These are phyloP conservation scores for Ibycter americanus DNA, from an alignment of 2,797 vertebrate genomes.

Conservation along the genomic window DNA sequence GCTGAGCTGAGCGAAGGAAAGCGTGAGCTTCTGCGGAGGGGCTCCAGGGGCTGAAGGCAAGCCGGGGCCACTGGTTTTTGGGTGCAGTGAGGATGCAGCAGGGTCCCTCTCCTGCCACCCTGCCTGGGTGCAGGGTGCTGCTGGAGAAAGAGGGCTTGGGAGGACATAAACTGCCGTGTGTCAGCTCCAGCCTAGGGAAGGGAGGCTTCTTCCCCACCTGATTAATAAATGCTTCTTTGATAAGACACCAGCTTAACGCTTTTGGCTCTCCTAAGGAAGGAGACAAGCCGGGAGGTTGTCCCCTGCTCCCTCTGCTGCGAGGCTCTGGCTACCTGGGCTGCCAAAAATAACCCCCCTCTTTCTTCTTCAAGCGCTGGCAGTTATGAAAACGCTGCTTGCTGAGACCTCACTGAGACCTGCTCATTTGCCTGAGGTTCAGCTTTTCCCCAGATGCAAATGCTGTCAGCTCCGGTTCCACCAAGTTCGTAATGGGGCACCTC, in stretches of 20 bases:
- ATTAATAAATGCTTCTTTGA: neutral
- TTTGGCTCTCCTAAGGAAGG: neutral
- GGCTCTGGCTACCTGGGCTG: neutral
- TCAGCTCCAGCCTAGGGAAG: neutral
- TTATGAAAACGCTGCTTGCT: neutral
- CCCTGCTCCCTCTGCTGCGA: neutral
- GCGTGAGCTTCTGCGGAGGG: neutral
- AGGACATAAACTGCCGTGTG: neutral
- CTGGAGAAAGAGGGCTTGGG: neutral
- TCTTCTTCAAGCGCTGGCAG: neutral
- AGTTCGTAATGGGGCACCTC: neutral
- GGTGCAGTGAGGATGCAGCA: neutral
- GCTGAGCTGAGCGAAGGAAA: neutral
- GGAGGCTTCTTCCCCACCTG: too few species aligned
- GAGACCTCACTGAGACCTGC: neutral
- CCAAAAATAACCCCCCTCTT: neutral
- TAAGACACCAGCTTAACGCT: neutral
- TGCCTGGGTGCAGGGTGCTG: neutral
- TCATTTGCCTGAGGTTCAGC: conserved; percentile 61
- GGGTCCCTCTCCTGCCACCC: neutral
- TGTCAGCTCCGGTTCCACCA: neutral
- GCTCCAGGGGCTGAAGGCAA: neutral
- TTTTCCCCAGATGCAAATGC: conserved; percentile 50
- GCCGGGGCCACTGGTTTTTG: neutral
- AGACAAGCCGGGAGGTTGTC: neutral